These are phyloP conservation scores for Caenorhabditis virilis DNA, from an alignment of 2,888 invertebrate genomes.

Conservation along the genomic window DNA sequence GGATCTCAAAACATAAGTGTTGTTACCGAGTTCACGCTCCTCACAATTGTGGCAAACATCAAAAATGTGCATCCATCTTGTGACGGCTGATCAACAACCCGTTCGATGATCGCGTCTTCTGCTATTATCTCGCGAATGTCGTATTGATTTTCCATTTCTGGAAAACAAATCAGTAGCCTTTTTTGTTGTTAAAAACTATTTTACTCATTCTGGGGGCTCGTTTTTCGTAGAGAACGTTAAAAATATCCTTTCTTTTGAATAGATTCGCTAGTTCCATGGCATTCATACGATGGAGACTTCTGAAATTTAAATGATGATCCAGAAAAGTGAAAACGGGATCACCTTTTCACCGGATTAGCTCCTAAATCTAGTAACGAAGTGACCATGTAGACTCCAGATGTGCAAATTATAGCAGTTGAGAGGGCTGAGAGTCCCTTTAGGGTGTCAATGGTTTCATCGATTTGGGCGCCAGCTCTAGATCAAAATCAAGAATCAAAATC, in stretches of 20 bases:
- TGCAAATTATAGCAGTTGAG: constrained; percentile 38
- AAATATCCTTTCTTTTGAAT: constrained; percentile 29
- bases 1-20: background rate
- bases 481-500: background rate
- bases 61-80: constrained; percentile 39
- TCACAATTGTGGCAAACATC: constrained; percentile 40
- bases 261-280: constrained; percentile 37
- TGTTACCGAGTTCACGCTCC: constrained; percentile 37
- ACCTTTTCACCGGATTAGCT: constrained; percentile 38
- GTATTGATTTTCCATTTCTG: constrained; percentile 10
- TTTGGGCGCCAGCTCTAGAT: constrained; percentile 17
- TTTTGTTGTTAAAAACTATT: background rate
- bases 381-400: constrained; percentile 39
- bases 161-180: background rate
- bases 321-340: background rate
- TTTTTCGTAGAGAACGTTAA: constrained; percentile 34
- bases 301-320: background rate
- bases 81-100: constrained; percentile 14
- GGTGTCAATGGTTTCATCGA: constrained; percentile 38
- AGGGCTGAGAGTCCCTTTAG: constrained; percentile 43
- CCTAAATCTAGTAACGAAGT: constrained; percentile 45
- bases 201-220: constrained; percentile 22
- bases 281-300: constrained; percentile 10
- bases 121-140: constrained; percentile 26
- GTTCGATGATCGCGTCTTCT: constrained; percentile 5